Evolutionary conservation across 2,888 invertebrate species (phyloP).

Genomic region (Urechis unicinctus): DNA sequence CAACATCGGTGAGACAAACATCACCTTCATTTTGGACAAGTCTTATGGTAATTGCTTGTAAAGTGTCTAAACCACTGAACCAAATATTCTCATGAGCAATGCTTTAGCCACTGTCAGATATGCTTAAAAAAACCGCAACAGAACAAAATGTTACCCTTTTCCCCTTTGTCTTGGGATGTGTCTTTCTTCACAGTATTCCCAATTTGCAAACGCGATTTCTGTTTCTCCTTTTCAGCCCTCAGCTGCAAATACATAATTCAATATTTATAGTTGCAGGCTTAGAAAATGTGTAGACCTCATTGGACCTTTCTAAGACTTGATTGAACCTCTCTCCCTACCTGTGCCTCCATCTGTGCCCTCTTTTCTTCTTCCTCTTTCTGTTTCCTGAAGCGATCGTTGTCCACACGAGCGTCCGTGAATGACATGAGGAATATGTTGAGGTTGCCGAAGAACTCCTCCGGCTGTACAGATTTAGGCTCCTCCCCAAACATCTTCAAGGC

Average conservation of each 20-base stretch:
- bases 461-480: constrained; percentile 68
- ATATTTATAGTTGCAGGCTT: no score
- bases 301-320: no score
- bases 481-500: constrained; percentile 86
- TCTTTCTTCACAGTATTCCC: neutral
- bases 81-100: no score
- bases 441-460: constrained; percentile 89
- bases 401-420: constrained; percentile 76
- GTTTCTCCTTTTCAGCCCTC: constrained; percentile 39
- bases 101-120: no score
- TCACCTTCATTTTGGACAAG: no score
- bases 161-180: neutral
- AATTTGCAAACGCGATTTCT: constrained; percentile 15
- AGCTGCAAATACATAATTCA: neutral
- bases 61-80: no score
- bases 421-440: constrained; percentile 81
- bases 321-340: no score
- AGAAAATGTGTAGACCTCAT: no score
- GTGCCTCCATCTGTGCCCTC: constrained; percentile 79
- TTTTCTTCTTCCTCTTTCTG: constrained; percentile 85
- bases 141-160: neutral
- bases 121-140: neutral
- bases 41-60: no score
- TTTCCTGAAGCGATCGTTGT: constrained; percentile 77
- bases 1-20: no score